Base-by-base conservation (phyloP, 2,797 vertebrate genomes). In the Megaceryle alcyon region DNA sequence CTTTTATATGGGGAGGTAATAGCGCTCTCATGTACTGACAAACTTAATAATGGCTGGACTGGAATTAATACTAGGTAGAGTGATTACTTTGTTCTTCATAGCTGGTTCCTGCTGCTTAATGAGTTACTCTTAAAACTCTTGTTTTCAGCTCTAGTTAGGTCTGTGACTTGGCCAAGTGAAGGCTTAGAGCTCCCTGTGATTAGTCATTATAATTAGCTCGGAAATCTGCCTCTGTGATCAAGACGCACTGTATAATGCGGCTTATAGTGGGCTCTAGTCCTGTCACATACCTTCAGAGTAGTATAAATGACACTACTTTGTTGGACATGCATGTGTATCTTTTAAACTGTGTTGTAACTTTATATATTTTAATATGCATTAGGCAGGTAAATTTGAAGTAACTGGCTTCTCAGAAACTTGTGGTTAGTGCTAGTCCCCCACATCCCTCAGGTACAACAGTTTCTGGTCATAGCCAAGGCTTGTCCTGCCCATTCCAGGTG, bases 191-290 rank as follows among this genome's bases (percentile, higher is more conserved):
- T 95, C 92, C 78, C 49, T 91, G 95, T 95, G 94, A 94, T 97
- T 97, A 96, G 86, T 92, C 96, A 88, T 97, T 97, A 88, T 97
- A 93, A 94, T 94, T 95, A 96, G 86, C 96, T 93, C 78, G 6
- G 93, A 96, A 96, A 86, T 92, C 87, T 97, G 82, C 87, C 82
- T 93, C 46, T 93, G 82, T 95, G 94, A 96, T 96, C 88, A 93
- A 92, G 77, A 85, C 85, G 1, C 82, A 28, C 73, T 86, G 86
- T 87, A n/a, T 94, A 96, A 95, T 88, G 84, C 91, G 76, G 93
- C 93, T 96, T 94, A 95, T 7, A 43, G 78, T 73, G 78, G 82
- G 88, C 73, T 88, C 83, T 68, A 60, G 72, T 61, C 77, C 82
- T 91, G 83, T 91, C 66, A 57, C 94, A 82, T 95, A 89, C 73